Percentiles rank a stretch among this genome's conserved stretches.
Evolutionary conservation across 2,113 vertebrate genomes (phyloP).

Genomic region (Tiliqua scincoides): DNA sequence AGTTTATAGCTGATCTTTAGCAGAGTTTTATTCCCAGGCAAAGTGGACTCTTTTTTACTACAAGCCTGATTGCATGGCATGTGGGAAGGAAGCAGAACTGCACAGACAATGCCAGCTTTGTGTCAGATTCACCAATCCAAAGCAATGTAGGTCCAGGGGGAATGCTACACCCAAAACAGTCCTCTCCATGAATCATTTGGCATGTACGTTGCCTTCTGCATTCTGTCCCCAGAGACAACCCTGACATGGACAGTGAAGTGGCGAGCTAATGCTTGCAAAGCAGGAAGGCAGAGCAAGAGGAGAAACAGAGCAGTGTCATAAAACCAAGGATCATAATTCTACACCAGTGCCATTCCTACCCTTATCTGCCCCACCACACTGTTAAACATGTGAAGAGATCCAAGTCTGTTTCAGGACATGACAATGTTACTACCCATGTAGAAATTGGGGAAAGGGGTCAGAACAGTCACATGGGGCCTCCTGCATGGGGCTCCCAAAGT

Average conservation of each 20-base stretch:
- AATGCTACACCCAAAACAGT: slow-evolving; percentile 7
- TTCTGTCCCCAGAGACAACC: background rate
- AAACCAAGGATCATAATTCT: background rate
- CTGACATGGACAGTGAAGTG: background rate
- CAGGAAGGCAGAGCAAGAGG: background rate
- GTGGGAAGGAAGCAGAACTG: slow-evolving; percentile 18
- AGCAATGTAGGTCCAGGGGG: background rate
- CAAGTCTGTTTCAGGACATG: background rate
- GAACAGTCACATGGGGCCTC: background rate
- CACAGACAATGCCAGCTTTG: slow-evolving; percentile 22
- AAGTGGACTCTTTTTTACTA: slow-evolving; percentile 23
- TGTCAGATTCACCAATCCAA: slow-evolving; percentile 16
- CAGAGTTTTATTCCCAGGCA: slow-evolving; percentile 17
- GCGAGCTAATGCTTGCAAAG: background rate
- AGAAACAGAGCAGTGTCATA: background rate
- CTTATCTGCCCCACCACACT: background rate
- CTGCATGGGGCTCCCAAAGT: background rate
- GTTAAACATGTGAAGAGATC: background rate
- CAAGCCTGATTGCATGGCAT: slow-evolving; percentile 4
- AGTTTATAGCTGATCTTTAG: slow-evolving; percentile 34
- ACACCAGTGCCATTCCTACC: background rate
- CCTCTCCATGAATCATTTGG: slow-evolving; percentile 1
- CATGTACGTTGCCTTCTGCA: background rate
- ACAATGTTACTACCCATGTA: no score
- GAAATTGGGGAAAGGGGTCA: background rate